Evolutionary conservation across 2,797 vertebrate species (phyloP), one percentile per base, ranked within the genome.

Genomic region (Staurois parvus): DNA sequence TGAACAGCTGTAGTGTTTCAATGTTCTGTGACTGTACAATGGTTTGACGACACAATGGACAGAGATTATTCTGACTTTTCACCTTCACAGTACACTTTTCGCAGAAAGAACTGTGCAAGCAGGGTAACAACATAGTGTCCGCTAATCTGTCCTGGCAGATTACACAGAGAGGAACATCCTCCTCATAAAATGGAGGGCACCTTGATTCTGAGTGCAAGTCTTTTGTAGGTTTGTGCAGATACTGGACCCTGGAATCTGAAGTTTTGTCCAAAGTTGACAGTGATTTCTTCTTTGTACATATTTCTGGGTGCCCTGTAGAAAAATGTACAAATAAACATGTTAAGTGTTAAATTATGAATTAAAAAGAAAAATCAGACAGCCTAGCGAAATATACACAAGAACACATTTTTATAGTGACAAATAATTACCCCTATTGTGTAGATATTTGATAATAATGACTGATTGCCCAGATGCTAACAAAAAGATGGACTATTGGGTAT

Each of bases 31-130:
- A 28, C 10, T 28, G 8, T 0, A 45, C 3, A 26, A 87, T 87
- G 9, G 37, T 24, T 68, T 76, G 85, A 1, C 81, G 76, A n/a
- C 85, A 87, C 42, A 87, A 34, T 7, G 85, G 81, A 32, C 85
- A 87, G 11, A 17, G 40, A 30, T 26, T 62, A 13, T 19, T 75
- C n/a, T 68, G 30, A 28, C 4, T 30, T 32, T 59, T 52, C 24
- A 84, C 15, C 45, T 77, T 67, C 37, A n/a, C 8, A 24, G 64
- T 13, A 15, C 85, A 87, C 7, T 3, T 1, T 15, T 70, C 21
- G 72, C 85, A 87, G 81, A 79, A 87, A 6, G 32, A 69, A 37
- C 76, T 32, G n/a, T 87, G 85, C 2, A 76, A 11, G 34, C 85
- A 87, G 70, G 81, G 85, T 17, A 75, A 37, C 13, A 87, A 45